Evolutionary conservation across 1,140 invertebrate species (phyloP).

Genomic region (Ceratina japonica): DNA sequence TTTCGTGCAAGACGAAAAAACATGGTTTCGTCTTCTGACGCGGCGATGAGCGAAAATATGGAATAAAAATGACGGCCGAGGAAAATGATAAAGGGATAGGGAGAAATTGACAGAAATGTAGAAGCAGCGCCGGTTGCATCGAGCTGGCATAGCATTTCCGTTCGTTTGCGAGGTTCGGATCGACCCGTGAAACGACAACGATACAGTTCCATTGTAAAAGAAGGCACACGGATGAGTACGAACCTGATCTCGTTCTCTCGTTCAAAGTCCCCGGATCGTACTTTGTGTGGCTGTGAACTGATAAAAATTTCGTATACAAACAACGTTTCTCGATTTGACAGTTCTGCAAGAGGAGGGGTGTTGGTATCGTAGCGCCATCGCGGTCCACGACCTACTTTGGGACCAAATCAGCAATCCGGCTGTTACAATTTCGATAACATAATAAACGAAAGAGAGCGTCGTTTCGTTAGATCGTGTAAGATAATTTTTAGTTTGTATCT

Average conservation of each 20-base stretch:
- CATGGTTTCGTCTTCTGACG: neutral
- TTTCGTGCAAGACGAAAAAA: neutral
- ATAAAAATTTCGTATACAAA: constrained; percentile 72
- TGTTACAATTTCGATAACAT: constrained; percentile 9
- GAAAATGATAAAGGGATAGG: constrained; percentile 25
- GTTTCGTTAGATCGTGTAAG: no score
- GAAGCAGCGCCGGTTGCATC: constrained; percentile 50
- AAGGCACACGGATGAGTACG: constrained; percentile 33
- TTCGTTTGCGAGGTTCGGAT: neutral
- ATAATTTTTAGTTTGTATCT: neutral
- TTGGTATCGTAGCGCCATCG: constrained; percentile 39
- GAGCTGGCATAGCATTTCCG: constrained; percentile 16
- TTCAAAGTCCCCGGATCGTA: constrained; percentile 16
- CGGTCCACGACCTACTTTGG: constrained; percentile 18
- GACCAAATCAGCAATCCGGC: constrained; percentile 44
- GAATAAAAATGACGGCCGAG: neutral
- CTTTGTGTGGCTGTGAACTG: constrained; percentile 46
- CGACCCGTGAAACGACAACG: neutral
- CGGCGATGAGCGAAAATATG: no score
- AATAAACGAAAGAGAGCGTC: no score
- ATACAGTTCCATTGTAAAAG: neutral
- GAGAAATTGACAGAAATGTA: constrained; percentile 41
- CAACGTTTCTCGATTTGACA: constrained; percentile 70
- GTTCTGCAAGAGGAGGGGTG: constrained; percentile 54
- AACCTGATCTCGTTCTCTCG: constrained; percentile 52